A percentile compares a stretch with the other conserved stretches of the same genome.
Evolutionary conservation across 2,113 vertebrate species (phyloP).

Genomic region (Vidua macroura): DNA sequence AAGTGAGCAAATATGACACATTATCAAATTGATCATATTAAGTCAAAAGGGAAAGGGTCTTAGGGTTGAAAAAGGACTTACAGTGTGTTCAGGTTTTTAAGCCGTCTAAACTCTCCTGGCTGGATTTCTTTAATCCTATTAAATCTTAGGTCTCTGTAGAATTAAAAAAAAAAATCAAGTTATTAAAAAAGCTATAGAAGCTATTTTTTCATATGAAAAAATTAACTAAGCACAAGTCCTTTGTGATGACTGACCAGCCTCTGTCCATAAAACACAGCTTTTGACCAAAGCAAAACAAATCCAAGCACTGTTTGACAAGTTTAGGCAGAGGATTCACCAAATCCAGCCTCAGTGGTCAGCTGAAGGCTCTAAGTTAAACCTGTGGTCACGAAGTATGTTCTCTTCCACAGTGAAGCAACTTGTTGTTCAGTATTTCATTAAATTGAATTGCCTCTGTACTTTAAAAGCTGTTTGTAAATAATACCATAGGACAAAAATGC

Average conservation of each 20-base stretch:
- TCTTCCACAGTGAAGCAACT: not conserved
- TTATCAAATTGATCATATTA: not conserved
- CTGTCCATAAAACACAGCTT: not conserved
- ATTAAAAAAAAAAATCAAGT: not conserved
- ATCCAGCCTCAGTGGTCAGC: not conserved
- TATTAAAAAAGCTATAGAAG: not conserved
- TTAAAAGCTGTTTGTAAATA: not conserved
- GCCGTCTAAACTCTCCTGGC: slow-evolving; percentile 84
- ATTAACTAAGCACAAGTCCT: not conserved
- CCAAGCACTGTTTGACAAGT: not conserved
- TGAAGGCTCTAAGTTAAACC: not conserved
- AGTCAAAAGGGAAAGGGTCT: not conserved
- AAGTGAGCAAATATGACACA: not conserved
- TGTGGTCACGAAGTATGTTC: not conserved
- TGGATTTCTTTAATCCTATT: slow-evolving; percentile 97
- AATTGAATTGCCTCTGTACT: not conserved
- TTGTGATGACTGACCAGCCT: not conserved
- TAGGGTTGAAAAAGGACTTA: slow-evolving; percentile 74
- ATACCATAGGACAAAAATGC: not conserved
- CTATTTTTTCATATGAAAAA: not conserved
- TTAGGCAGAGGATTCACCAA: not conserved
- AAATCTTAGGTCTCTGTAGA: slow-evolving; percentile 92
- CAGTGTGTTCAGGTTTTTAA: slow-evolving; percentile 96
- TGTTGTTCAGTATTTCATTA: not conserved
- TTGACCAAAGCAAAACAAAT: not conserved